These are phyloP conservation scores for Leptothorax acervorum DNA, from an alignment of 2,888 invertebrate genomes.

Conservation along the genomic window DNA sequence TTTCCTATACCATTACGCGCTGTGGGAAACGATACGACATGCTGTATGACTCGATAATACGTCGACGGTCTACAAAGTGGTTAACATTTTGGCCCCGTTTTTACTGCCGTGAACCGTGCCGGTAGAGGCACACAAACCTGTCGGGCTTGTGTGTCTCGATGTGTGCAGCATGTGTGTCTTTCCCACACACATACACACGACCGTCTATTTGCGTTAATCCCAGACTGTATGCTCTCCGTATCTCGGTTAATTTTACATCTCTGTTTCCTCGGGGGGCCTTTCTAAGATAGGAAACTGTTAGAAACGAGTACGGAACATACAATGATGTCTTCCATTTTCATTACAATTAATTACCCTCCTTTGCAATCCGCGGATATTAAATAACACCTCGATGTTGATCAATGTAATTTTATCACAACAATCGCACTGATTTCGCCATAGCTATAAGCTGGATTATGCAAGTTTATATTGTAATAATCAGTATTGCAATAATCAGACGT, in stretches of 20 bases:
- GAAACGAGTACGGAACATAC: slow-evolving; percentile 35
- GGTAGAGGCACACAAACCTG: slow-evolving; percentile 55
- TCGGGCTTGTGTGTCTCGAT: slow-evolving; percentile 19
- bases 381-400: slow-evolving; percentile 32
- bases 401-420: neutral
- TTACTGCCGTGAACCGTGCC: slow-evolving; percentile 59
- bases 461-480: neutral
- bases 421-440: neutral
- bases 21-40: slow-evolving; percentile 42
- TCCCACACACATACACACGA: slow-evolving; percentile 60
- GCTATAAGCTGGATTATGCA: neutral
- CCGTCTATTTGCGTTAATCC: slow-evolving; percentile 41
- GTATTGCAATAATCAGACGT: neutral
- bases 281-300: slow-evolving; percentile 20
- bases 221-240: slow-evolving; percentile 34
- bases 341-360: slow-evolving; percentile 31
- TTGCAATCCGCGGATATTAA: slow-evolving; percentile 28
- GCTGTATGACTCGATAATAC: slow-evolving; percentile 46
- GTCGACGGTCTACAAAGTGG: slow-evolving; percentile 76
- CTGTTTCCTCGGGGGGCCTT: slow-evolving; percentile 31
- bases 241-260: slow-evolving; percentile 57
- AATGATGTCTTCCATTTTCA: slow-evolving; percentile 37
- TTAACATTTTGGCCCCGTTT: slow-evolving; percentile 82
- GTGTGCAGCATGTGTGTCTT: slow-evolving; percentile 32
- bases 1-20: slow-evolving; percentile 21